Base-by-base conservation (phyloP, 2,888 invertebrate species). In the Eristalinus aeneus region DNA sequence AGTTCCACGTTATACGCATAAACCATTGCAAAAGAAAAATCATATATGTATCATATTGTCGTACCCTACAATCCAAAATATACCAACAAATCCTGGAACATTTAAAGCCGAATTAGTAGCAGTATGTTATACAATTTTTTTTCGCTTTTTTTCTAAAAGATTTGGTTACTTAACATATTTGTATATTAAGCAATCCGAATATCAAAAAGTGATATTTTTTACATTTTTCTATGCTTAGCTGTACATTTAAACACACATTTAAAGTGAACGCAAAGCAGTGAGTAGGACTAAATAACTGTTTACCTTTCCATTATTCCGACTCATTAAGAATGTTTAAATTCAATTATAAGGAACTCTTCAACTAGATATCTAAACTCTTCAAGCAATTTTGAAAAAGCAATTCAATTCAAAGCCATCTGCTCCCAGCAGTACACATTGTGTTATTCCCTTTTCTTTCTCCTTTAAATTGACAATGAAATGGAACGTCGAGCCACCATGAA, bases 251-350 rank as follows among this genome's bases (percentile, higher is more conserved):
- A 46, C 4, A 39, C 4, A 39, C n/a, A 76, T 69, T 63, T 76
- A 9, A 9, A 1, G 6, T 5, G 5, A n/a, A 12, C 39, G 12
- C 4, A 39, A n/a, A 12, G 4, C 11, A 2, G n/a, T 39, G 39
- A 12, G 4, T n/a, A n/a, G 12, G 1, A 39, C 4, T 12, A 1
- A 12, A 12, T 3, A 31, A 31, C 31, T 60, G 12, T 27, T 31
- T n/a, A 60, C 60, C 27, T 12, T 60, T 2, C 23, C 65, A 34
- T 67, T 60, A 56, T 75, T 84, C 71, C 61, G 75, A 54, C 67
- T 84, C 79, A 75, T 79, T 84, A 84, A 54, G 69, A 79, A 78
- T 54, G 71, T 71, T 39, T 71, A 79, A 83, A 79, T 79, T 84
- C 74, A 84, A 75, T 84, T 84, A 69, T 67, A 84, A 75, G 54